Evolutionary conservation across 2,797 vertebrate species (phyloP).

Genomic region (Brachyalestes nurse): DNA sequence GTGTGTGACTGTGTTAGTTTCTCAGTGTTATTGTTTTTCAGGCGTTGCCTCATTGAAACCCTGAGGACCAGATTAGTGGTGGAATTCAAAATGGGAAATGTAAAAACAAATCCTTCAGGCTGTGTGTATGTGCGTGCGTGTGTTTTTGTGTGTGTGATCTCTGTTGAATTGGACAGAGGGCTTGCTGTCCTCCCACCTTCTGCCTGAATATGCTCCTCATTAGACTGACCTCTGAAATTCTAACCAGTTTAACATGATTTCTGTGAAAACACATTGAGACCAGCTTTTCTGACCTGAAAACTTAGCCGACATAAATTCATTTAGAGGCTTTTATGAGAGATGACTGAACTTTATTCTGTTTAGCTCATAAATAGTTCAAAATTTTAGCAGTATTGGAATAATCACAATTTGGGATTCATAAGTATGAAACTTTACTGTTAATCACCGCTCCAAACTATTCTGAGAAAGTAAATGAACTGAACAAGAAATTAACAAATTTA

Average conservation of each 20-base stretch:
- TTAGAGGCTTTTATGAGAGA: background rate
- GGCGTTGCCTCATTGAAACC: slow-evolving; percentile 40
- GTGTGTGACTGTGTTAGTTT: slow-evolving; percentile 34
- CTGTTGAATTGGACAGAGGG: slow-evolving; percentile 17
- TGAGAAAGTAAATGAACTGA: no score
- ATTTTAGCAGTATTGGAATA: no score
- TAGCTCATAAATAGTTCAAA: no score
- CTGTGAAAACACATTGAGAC: background rate
- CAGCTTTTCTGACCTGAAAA: background rate
- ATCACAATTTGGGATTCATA: no score
- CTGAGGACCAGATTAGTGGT: slow-evolving; percentile 40
- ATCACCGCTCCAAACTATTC: no score
- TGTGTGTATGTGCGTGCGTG: slow-evolving; percentile 8
- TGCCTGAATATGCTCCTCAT: slow-evolving; percentile 12
- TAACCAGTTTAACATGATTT: background rate
- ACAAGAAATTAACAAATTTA: no score
- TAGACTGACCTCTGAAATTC: slow-evolving; percentile 8
- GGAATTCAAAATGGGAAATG: slow-evolving; percentile 48
- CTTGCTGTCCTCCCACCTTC: slow-evolving; percentile 21
- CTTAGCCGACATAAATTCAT: background rate
- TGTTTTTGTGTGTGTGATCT: slow-evolving; percentile 27
- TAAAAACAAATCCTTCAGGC: slow-evolving; percentile 41
- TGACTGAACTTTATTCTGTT: no score
- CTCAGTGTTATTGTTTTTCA: slow-evolving; percentile 23
- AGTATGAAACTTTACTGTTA: no score